Evolutionary conservation across 2,888 invertebrate genomes (phyloP), one percentile per base, ranked within the genome.

Genomic region (Tinea semifulvella): DNA sequence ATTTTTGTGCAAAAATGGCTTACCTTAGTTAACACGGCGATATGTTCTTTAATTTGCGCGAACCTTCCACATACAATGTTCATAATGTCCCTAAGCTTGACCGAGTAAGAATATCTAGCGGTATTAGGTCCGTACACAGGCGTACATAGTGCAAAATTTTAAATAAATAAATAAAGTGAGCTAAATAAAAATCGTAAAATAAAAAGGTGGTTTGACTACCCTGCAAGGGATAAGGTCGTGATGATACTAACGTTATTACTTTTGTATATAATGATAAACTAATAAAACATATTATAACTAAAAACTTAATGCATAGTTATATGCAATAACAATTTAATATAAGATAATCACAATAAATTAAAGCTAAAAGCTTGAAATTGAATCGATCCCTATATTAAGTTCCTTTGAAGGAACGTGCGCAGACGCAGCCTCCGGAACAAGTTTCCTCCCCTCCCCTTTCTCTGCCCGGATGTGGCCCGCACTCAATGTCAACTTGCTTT

Each of bases 381-480:
- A 31, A 31, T 31, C n/a, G n/a, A 31, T 31, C 31, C 31, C 2
- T 31, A 31, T 2, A 6, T 31, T 6, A 26, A 26, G 26, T 11
- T 11, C n/a, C 36, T 17, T 10, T 36, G 36, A 17, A 10, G 18
- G n/a, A n/a, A 18, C 10, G 8, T 16, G 36, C 36, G 36, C 36
- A 10, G 36, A 42, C 45, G 46, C 45, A 40, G 47, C 46, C 45
- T 43, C 46, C 48, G 48, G 50, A 53, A 55, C 55, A 45, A 49
- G 52, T 55, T 48, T 45, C 28, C 20, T 18, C 16, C 38, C 50
- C 46, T 50, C 49, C 54, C 48, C 51, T 48, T 51, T 46, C 47
- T 44, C 27, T 45, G 44, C 48, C 56, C 60, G 57, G 59, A 61
- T 63, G 61, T 61, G 54, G 50, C 49, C 50, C 56, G 58, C 35